Base-by-base conservation (phyloP, 2,113 vertebrate species). In the Lasiurus borealis region DNA sequence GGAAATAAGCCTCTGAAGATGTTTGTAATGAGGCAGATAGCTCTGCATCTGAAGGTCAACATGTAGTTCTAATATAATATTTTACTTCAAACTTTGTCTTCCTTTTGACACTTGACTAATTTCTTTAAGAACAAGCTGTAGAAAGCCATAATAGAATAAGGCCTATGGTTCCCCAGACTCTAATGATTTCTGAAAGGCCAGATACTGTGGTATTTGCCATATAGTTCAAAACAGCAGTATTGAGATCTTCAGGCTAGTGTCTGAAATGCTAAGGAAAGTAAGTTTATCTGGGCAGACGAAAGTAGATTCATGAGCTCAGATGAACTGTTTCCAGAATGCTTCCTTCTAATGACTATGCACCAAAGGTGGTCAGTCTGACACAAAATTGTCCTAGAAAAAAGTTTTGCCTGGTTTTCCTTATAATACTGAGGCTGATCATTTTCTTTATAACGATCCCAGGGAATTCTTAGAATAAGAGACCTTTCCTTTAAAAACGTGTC, bases 41-140 rank as follows among this genome's bases (percentile, higher is more conserved):
- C 3, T 76, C 44, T 82, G 73, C 73, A 77, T 68, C 54, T 81
- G 34, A 85, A 83, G 27, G 46, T 68, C 19, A 29, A 11, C 66
- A 4, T 36, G 75, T 4, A 48, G 13, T 90, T 29, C 46, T 68
- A 75, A 15, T n/a, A 16, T 27, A 16, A 6, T 52, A 27, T 71
- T 95, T 97, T 97, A 98, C 98, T 99, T 99, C 77, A 62, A 85
- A 93, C 88, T 94, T 96, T 98, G 64, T 1, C 0, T 82, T 97
- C 98, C 95, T 97, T 99, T 96, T 98, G 98, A 81, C 97, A 98
- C 81, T 98, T 98, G 88, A 96, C 93, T 57, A 99, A 97, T 94
- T 99, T 99, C 97, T 98, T 98, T 90, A 99, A 96, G 94, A 99
- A 96, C 89, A 99, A 98, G 93, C 98, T 99, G 54, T 99, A 99